phyloP scores from a whole-genome alignment of 2,797 vertebrate species.

The Etheostoma perlongum region DNA sequence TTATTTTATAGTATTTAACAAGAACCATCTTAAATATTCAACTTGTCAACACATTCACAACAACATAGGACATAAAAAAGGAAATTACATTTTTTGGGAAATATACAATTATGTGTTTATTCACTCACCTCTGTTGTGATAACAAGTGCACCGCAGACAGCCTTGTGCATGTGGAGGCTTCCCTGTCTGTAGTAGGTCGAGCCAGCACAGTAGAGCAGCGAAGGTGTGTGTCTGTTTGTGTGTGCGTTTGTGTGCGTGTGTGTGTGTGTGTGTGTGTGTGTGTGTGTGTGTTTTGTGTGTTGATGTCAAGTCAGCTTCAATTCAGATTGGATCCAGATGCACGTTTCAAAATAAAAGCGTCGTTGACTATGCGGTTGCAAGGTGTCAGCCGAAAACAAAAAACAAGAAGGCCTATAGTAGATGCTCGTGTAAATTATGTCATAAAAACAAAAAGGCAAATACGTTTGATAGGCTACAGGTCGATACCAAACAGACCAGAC shows the following conservation, averaged over 20 bases:
- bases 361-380: background rate
- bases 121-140: slow-evolving; percentile 70
- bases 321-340: fast-evolving
- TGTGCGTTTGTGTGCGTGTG: slow-evolving; percentile 17
- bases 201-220: slow-evolving; percentile 24
- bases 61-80: background rate
- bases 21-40: background rate
- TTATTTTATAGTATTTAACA: background rate
- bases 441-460: background rate
- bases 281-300: slow-evolving; percentile 17
- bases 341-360: slow-evolving; percentile 63
- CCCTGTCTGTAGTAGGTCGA: slow-evolving; percentile 34
- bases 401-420: background rate
- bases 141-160: slow-evolving; percentile 62
- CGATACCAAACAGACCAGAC: background rate
- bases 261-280: slow-evolving; percentile 12
- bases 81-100: background rate
- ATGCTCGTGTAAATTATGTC: background rate
- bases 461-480: background rate
- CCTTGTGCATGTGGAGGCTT: slow-evolving; percentile 29
- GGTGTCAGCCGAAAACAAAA: background rate
- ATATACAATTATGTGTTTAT: background rate
- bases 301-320: slow-evolving; percentile 49
- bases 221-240: slow-evolving; percentile 62
- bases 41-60: background rate